A percentile compares a stretch with the other conserved stretches of the same genome.
Evolutionary conservation across 2,797 vertebrate species (phyloP).

Genomic region (Microctenopoma stevenorrisi): DNA sequence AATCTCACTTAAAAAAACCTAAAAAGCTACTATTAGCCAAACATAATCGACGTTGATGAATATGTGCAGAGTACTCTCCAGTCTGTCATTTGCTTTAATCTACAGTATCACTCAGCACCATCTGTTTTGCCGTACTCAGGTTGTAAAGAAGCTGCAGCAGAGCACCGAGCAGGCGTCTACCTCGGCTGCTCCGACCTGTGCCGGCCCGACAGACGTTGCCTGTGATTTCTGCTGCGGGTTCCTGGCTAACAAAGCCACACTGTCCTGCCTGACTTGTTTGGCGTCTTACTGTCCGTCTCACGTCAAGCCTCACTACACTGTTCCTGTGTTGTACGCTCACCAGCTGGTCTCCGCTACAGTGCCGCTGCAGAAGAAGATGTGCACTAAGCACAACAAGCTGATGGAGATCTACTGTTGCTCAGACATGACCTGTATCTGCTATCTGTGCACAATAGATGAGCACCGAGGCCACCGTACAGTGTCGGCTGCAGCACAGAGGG

Average conservation of each 20-base stretch:
- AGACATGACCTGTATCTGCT: constrained; percentile 34
- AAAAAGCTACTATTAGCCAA: no score
- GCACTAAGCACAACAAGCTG: constrained; percentile 24
- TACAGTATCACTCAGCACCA: no score
- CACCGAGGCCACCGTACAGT: accelerated
- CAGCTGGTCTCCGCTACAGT: constrained; percentile 7
- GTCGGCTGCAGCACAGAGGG: constrained; percentile 18
- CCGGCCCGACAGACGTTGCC: not conserved
- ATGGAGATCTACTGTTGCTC: constrained; percentile 42
- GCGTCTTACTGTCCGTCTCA: constrained; percentile 36
- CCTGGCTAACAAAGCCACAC: constrained; percentile 13
- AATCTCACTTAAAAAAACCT: no score
- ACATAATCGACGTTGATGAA: no score
- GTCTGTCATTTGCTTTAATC: no score
- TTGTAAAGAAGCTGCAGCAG: constrained; percentile 17
- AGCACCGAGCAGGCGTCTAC: not conserved
- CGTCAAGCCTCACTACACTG: constrained; percentile 17
- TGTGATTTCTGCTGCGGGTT: constrained; percentile 41
- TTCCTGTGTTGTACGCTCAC: constrained; percentile 36
- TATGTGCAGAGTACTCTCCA: no score
- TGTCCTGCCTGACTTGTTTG: constrained; percentile 42
- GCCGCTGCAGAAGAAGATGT: constrained; percentile 35
- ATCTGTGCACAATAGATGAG: constrained; percentile 13
- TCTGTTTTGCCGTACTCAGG: constrained; percentile 1
- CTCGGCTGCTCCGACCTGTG: not conserved